A percentile compares a stretch with the other conserved stretches of the same genome.
Conservation (phyloP, 2,113 vertebrate genomes). For the Corydoras maculifer region DNA sequence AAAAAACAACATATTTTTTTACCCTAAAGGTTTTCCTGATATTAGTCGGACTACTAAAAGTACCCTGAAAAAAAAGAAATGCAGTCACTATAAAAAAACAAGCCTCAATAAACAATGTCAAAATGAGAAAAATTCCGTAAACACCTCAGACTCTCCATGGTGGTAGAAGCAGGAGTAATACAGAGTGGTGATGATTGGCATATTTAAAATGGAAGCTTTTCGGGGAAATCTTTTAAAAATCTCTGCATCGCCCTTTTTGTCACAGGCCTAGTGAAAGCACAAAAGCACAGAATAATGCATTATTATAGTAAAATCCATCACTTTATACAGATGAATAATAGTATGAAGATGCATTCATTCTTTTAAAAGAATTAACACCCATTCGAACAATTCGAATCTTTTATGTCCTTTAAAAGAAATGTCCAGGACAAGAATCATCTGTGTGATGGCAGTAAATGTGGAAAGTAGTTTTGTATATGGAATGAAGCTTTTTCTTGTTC, state of each 20-base stretch:
- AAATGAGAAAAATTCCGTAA: constrained; percentile 1
- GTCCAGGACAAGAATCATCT: too few relatives aligned
- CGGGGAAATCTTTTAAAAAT: constrained; percentile 86
- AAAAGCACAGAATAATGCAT: too few relatives aligned
- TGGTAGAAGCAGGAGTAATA: constrained; percentile 97
- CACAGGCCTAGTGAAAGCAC: constrained; percentile 65
- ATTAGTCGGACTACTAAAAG: constrained; percentile 86
- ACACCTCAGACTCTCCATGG: constrained; percentile 75
- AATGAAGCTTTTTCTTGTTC: too few relatives aligned
- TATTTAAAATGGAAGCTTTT: constrained; percentile 86
- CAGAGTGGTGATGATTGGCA: constrained; percentile 90
- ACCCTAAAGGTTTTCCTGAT: constrained; percentile 93
- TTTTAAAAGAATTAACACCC: too few relatives aligned
- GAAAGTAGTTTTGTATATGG: too few relatives aligned
- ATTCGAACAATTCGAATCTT: too few relatives aligned
- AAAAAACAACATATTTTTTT: neutral
- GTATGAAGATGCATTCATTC: too few relatives aligned
- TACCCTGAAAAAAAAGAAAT: constrained; percentile 66
- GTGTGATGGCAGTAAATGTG: too few relatives aligned
- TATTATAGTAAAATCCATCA: too few relatives aligned
- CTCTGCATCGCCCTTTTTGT: constrained; percentile 74
- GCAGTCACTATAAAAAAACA: too few relatives aligned
- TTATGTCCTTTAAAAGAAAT: too few relatives aligned
- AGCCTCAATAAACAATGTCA: neutral
- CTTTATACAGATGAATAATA: too few relatives aligned